phyloP scores from a whole-genome alignment of 2,888 invertebrate genomes.

The Camptogramma bilineatum region DNA sequence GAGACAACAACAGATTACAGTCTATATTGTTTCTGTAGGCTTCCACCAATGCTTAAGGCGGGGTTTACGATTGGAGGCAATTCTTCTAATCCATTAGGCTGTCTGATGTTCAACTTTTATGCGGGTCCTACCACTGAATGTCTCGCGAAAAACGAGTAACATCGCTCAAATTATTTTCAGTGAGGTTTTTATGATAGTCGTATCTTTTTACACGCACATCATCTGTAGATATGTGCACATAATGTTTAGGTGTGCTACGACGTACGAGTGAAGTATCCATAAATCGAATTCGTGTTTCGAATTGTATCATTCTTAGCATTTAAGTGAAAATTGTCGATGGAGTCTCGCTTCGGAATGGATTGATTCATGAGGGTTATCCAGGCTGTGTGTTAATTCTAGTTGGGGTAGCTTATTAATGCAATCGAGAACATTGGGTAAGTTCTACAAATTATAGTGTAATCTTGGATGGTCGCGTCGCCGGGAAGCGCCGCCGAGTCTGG shows the following conservation, averaged over 20 bases:
- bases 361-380: slow-evolving; percentile 13
- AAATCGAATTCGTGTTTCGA: slow-evolving; percentile 81
- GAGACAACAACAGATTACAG: slow-evolving; percentile 65
- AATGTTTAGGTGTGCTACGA: slow-evolving; percentile 75
- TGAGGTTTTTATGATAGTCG: slow-evolving; percentile 81
- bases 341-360: slow-evolving; percentile 9
- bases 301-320: slow-evolving; percentile 58
- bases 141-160: slow-evolving; percentile 79
- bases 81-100: slow-evolving; percentile 84
- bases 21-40: slow-evolving; percentile 70
- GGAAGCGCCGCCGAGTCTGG: slow-evolving; percentile 72
- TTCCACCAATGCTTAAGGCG: slow-evolving; percentile 66
- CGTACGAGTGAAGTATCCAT: slow-evolving; percentile 73
- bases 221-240: slow-evolving; percentile 80
- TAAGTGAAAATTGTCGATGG: slow-evolving; percentile 23
- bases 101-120: slow-evolving; percentile 83
- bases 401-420: slow-evolving; percentile 42
- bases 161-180: slow-evolving; percentile 84
- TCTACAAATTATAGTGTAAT: slow-evolving; percentile 70
- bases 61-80: slow-evolving; percentile 77
- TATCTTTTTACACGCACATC: slow-evolving; percentile 84
- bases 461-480: slow-evolving; percentile 58
- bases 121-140: slow-evolving; percentile 79
- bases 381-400: slow-evolving; percentile 26
- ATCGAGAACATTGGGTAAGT: slow-evolving; percentile 72